phyloP scores from a whole-genome alignment of 2,888 invertebrate genomes.

The Muscina levida region DNA sequence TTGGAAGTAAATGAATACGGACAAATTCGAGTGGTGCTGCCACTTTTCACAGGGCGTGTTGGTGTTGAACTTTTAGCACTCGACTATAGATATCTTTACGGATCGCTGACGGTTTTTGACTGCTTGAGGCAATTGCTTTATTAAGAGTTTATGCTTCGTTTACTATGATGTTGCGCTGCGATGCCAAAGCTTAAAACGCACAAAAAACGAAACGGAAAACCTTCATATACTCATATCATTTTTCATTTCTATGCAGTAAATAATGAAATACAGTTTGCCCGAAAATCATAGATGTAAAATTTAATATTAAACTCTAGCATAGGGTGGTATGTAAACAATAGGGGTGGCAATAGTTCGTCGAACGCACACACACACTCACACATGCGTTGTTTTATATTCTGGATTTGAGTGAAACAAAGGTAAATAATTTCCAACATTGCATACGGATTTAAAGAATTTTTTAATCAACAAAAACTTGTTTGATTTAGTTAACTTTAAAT shows the following conservation, averaged over 20 bases:
- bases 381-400: not conserved
- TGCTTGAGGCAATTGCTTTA: slow-evolving; percentile 79
- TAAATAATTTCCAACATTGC: slow-evolving; percentile 41
- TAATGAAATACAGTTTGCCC: too few species aligned
- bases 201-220: not conserved
- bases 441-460: slow-evolving; percentile 47
- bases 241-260: not conserved
- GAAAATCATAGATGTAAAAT: too few species aligned
- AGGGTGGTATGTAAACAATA: too few species aligned
- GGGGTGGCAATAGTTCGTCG: not conserved
- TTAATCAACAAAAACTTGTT: slow-evolving; percentile 51
- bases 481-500: slow-evolving; percentile 57
- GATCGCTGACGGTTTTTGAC: slow-evolving; percentile 75
- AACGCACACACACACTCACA: slow-evolving; percentile 2
- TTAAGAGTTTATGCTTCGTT: slow-evolving; percentile 77
- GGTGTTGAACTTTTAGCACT: slow-evolving; percentile 64
- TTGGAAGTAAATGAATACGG: too few species aligned
- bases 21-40: too few species aligned
- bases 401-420: slow-evolving; percentile 33
- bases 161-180: slow-evolving; percentile 39
- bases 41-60: slow-evolving; percentile 1
- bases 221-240: not conserved
- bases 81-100: slow-evolving; percentile 61
- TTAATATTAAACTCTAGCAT: too few species aligned
- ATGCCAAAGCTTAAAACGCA: not conserved